Evolutionary conservation across 1,140 invertebrate genomes (phyloP).

Genomic region (Hermatobates lingyangjiaoensis): DNA sequence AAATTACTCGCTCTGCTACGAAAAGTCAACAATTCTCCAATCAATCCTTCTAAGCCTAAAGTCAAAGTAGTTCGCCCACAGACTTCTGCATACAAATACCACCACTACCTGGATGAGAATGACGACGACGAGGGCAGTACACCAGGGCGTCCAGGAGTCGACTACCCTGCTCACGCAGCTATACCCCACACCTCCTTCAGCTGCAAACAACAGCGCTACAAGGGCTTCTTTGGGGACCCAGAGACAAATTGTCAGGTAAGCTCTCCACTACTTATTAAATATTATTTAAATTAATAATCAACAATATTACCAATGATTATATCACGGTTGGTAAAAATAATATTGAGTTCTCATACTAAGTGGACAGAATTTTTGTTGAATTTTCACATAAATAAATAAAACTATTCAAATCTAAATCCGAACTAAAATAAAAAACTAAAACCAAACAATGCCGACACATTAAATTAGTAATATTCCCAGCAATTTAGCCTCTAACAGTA

Average conservation of each 20-base stretch:
- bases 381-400: too few species aligned
- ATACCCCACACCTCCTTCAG: constrained; percentile 63
- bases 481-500: too few species aligned
- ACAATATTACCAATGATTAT: too few species aligned
- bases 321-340: too few species aligned
- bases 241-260: constrained; percentile 62
- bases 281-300: too few species aligned
- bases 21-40: constrained; percentile 12
- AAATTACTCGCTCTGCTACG: constrained; percentile 30
- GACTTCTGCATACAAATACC: background rate
- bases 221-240: constrained; percentile 77
- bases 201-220: constrained; percentile 68
- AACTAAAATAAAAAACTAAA: too few species aligned
- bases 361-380: too few species aligned
- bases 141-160: constrained; percentile 54
- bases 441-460: too few species aligned
- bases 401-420: too few species aligned
- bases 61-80: background rate
- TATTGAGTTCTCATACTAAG: too few species aligned
- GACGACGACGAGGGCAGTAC: constrained; percentile 35
- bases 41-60: background rate
- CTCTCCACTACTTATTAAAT: background rate
- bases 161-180: constrained; percentile 56
- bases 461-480: too few species aligned
- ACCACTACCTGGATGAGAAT: constrained; percentile 2